Conservation (phyloP, 2,113 vertebrate genomes). For the Cromileptes altivelis region DNA sequence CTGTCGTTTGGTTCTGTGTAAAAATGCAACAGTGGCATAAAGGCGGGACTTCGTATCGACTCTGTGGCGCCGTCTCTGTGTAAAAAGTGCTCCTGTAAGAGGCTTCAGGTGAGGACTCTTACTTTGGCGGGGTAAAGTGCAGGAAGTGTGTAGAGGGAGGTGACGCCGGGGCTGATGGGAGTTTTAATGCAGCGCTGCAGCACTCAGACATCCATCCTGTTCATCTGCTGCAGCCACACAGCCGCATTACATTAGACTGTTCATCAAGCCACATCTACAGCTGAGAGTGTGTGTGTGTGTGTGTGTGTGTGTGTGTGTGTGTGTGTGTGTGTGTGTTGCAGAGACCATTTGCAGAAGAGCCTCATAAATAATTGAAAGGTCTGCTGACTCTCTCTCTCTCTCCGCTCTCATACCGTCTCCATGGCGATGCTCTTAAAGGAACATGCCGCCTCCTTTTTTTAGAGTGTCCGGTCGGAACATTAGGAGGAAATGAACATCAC, state of each 20-base stretch:
- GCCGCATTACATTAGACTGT: constrained; percentile 22
- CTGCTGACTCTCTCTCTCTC: constrained; percentile 38
- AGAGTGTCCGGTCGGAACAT: background rate
- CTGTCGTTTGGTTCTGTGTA: too few relatives aligned
- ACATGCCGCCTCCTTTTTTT: background rate
- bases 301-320: constrained; percentile 2
- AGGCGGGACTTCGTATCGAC: too few relatives aligned
- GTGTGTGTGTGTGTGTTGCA: constrained; percentile 13
- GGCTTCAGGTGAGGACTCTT: too few relatives aligned
- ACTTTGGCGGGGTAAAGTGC: too few relatives aligned
- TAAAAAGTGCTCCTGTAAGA: too few relatives aligned
- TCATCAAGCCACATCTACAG: constrained; percentile 5
- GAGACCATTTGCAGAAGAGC: constrained; percentile 31
- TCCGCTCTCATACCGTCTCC: constrained; percentile 37
- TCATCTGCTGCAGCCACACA: constrained; percentile 27
- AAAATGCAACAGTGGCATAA: too few relatives aligned
- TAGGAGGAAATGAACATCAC: too few relatives aligned
- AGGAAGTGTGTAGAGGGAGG: too few relatives aligned
- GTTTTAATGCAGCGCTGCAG: constrained; percentile 43
- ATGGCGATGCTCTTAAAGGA: constrained; percentile 56
- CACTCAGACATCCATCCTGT: constrained; percentile 28
- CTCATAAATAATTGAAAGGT: constrained; percentile 61
- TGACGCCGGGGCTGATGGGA: constrained; percentile 38
- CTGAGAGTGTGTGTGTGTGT: background rate
- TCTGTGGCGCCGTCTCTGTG: too few relatives aligned